phyloP scores from a whole-genome alignment of 2,797 vertebrate species.

The Chanos chanos region DNA sequence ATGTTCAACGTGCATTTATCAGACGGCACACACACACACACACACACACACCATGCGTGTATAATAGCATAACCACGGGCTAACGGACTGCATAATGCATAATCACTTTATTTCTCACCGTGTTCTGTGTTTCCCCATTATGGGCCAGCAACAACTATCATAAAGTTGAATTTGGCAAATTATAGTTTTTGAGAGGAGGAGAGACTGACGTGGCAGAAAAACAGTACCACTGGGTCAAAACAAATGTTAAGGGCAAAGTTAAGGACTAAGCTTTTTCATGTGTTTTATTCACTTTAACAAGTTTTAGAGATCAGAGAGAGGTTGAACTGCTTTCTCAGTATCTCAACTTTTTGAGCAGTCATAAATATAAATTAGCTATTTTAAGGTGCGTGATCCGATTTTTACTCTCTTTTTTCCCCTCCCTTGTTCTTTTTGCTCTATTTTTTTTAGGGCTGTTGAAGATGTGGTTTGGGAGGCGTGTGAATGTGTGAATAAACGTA shows the following conservation, averaged over 20 bases:
- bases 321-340: neutral
- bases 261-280: neutral
- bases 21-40: no score
- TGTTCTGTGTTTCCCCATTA: no score
- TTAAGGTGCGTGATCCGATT: conserved; percentile 5
- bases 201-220: no score
- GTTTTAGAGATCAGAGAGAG: neutral
- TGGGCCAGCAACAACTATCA: no score
- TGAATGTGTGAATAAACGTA: conserved; percentile 2
- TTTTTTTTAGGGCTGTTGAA: conserved; percentile 15
- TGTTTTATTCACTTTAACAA: neutral
- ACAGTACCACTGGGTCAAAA: no score
- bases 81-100: no score
- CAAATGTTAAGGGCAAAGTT: neutral
- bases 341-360: neutral
- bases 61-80: no score
- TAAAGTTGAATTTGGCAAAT: no score
- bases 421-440: conserved; percentile 38
- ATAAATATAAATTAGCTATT: conserved; percentile 28
- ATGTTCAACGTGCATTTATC: no score
- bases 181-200: no score
- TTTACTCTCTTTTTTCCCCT: conserved; percentile 9
- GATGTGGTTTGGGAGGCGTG: neutral
- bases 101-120: no score
- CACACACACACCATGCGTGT: no score